A percentile compares a stretch with the other conserved stretches of the same genome.
Conservation (phyloP, 2,113 vertebrate genomes). For the Marmota monax region DNA sequence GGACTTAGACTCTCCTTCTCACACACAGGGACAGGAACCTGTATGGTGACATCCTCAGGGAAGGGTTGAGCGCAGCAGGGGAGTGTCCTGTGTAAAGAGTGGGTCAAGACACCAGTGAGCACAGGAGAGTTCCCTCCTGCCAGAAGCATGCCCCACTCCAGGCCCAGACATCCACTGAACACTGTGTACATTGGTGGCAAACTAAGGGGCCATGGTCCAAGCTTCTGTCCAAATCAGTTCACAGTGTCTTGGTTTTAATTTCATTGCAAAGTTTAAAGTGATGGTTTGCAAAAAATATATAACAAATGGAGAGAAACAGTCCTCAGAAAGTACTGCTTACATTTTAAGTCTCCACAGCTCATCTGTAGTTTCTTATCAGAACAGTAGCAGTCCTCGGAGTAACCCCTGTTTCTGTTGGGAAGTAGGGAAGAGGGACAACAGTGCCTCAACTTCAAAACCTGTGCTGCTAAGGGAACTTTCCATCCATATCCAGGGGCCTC, state of each 20-base stretch:
- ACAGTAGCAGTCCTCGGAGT: neutral
- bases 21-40: neutral
- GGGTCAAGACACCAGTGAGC: neutral
- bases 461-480: constrained; percentile 69
- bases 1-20: too few species aligned
- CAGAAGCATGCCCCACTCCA: too few species aligned
- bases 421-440: constrained; percentile 77
- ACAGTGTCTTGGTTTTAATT: neutral
- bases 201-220: accelerated
- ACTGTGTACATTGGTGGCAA: accelerated
- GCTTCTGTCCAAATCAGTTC: too few species aligned
- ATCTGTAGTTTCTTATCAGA: neutral
- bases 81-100: accelerated
- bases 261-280: neutral
- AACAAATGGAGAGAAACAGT: accelerated
- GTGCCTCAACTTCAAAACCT: constrained; percentile 11
- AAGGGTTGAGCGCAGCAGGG: neutral
- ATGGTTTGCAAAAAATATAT: neutral
- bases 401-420: constrained; percentile 48
- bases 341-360: accelerated
- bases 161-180: accelerated
- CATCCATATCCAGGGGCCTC: constrained; percentile 50
- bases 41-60: neutral
- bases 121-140: neutral
- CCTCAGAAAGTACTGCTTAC: neutral